Conservation (phyloP, 37 sponge, comb jelly and placozoan species). For the Beroe forskalii region DNA sequence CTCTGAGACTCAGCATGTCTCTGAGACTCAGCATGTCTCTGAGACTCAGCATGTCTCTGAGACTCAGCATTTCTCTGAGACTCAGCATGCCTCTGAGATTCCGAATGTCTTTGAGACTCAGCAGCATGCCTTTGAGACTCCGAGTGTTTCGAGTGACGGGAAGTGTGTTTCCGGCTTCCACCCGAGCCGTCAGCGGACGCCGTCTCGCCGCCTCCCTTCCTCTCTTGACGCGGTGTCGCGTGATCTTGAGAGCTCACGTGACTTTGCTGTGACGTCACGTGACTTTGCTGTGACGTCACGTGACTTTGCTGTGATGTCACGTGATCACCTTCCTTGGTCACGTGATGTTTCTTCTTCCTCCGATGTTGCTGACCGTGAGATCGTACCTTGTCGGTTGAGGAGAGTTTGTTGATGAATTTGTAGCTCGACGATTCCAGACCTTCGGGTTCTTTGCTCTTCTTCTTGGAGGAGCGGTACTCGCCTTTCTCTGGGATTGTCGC, state of each 20-base stretch:
- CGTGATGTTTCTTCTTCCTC: slow-evolving; percentile 12
- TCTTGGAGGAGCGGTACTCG: background rate
- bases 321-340: background rate
- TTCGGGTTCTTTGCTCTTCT: background rate
- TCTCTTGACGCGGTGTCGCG: too few species aligned
- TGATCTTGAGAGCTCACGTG: too few species aligned
- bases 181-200: background rate
- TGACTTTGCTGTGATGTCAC: too few species aligned
- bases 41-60: too few species aligned
- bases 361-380: background rate
- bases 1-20: too few species aligned
- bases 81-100: too few species aligned
- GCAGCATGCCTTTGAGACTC: too few species aligned
- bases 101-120: background rate
- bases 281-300: too few species aligned
- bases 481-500: slow-evolving; percentile 9
- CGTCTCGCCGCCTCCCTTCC: background rate
- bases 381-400: background rate
- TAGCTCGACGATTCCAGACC: slow-evolving; percentile 13
- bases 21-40: too few species aligned
- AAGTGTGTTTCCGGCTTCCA: background rate
- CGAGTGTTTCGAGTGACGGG: background rate
- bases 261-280: too few species aligned
- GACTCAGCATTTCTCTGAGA: too few species aligned
- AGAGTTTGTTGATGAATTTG: slow-evolving; percentile 24